Conservation (phyloP, 2,113 vertebrate species). For the Sarotherodon lohbergeri region DNA sequence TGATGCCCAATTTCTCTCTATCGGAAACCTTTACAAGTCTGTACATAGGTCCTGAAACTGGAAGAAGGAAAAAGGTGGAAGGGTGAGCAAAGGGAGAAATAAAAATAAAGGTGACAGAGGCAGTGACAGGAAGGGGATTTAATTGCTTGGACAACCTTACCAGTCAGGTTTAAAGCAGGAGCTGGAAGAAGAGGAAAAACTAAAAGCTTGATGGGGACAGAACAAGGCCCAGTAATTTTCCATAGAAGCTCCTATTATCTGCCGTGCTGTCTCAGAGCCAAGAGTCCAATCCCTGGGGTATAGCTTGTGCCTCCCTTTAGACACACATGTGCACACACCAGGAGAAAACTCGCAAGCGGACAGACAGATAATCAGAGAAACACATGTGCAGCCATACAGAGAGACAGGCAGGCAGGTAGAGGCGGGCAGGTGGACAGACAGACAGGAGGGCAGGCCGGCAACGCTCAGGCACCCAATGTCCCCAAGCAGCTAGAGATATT, state of each 20-base stretch:
- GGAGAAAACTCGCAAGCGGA: neutral
- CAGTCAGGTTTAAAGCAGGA: neutral
- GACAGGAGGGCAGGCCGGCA: constrained; percentile 30
- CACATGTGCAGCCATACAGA: neutral
- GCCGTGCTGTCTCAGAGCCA: neutral
- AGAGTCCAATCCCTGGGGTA: constrained; percentile 14
- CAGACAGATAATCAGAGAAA: neutral
- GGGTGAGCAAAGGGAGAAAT: neutral
- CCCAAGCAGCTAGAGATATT: constrained; percentile 65
- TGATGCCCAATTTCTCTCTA: constrained; percentile 9
- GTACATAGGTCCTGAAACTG: neutral
- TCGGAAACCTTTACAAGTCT: neutral
- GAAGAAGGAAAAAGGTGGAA: neutral
- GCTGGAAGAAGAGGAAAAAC: neutral
- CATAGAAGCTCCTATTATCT: constrained; percentile 46
- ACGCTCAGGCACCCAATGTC: constrained; percentile 53
- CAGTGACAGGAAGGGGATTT: neutral
- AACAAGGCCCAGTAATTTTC: constrained; percentile 33
- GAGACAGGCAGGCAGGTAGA: neutral
- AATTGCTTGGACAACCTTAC: constrained; percentile 27
- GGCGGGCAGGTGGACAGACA: constrained; percentile 5
- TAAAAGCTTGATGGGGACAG: neutral
- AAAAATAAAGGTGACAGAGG: constrained; percentile 1
- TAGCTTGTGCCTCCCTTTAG: neutral
- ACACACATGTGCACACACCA: neutral